Percentiles rank a stretch among this genome's conserved stretches.
These are phyloP conservation scores for Gymnocephalus cernua DNA, from an alignment of 2,113 vertebrate genomes.

Conservation along the genomic window DNA sequence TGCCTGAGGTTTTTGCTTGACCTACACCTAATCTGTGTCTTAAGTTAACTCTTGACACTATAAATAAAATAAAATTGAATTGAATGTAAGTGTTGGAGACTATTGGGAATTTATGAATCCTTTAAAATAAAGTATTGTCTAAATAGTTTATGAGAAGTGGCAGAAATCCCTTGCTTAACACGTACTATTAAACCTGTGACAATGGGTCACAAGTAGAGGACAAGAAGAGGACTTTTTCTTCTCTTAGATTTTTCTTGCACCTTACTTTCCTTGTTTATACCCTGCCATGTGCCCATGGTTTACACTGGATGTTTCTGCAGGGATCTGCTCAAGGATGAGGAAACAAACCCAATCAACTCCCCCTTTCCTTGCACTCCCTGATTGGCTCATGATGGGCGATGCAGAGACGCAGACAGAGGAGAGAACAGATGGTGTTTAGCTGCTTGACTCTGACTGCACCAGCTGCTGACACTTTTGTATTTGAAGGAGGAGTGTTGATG, in stretches of 20 bases:
- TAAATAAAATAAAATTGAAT: no score
- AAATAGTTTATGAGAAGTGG: background rate
- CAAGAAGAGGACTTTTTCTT: background rate
- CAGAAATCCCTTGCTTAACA: background rate
- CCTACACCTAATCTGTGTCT: no score
- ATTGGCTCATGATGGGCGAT: slow-evolving; percentile 36
- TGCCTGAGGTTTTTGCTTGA: no score
- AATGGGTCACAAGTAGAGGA: background rate
- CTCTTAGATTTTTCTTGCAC: background rate
- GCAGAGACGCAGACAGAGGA: slow-evolving; percentile 13
- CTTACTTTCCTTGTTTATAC: slow-evolving; percentile 5
- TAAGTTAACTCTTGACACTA: no score
- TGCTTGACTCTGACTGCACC: slow-evolving; percentile 22
- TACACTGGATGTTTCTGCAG: background rate
- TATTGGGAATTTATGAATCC: background rate
- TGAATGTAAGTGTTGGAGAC: background rate
- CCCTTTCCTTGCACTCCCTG: background rate
- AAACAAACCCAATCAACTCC: slow-evolving; percentile 39
- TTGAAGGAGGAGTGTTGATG: slow-evolving; percentile 56
- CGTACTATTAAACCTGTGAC: background rate
- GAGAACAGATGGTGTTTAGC: slow-evolving; percentile 56
- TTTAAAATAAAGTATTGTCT: background rate
- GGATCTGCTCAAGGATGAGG: slow-evolving; percentile 31
- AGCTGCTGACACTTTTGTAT: slow-evolving; percentile 46
- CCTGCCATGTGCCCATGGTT: slow-evolving; percentile 5